phyloP scores from a whole-genome alignment of 1,140 invertebrate genomes.

The Dolichoris vasculosae region DNA sequence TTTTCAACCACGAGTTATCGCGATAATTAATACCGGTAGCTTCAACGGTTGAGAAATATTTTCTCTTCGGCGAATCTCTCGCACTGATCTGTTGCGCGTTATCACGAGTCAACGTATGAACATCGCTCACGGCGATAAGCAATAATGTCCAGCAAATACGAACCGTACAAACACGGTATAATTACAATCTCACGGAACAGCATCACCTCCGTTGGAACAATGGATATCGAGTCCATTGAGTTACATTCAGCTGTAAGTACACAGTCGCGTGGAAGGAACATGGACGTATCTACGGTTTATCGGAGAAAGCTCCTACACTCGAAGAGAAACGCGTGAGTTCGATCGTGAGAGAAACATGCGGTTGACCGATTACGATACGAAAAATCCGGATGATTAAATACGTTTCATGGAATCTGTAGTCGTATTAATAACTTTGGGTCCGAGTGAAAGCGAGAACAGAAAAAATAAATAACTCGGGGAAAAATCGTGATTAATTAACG shows the following conservation, averaged over 20 bases:
- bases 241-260: not conserved
- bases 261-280: not conserved
- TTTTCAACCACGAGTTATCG: too few species aligned
- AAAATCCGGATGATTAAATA: too few species aligned
- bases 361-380: not conserved
- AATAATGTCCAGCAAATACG: not conserved
- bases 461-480: not conserved
- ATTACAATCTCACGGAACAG: not conserved
- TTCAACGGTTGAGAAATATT: too few species aligned
- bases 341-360: not conserved
- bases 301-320: not conserved
- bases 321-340: not conserved
- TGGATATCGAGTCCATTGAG: too few species aligned
- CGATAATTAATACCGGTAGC: too few species aligned
- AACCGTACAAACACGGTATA: not conserved
- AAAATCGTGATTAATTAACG: not conserved
- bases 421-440: not conserved
- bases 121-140: too few species aligned
- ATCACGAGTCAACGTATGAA: too few species aligned
- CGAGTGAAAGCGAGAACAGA: not conserved
- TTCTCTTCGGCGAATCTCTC: too few species aligned
- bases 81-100: too few species aligned
- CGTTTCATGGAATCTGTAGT: too few species aligned
- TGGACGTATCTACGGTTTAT: not conserved
- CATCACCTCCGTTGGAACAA: not conserved